phyloP scores from a whole-genome alignment of 2,113 vertebrate genomes.

The Peromyscus californicus region DNA sequence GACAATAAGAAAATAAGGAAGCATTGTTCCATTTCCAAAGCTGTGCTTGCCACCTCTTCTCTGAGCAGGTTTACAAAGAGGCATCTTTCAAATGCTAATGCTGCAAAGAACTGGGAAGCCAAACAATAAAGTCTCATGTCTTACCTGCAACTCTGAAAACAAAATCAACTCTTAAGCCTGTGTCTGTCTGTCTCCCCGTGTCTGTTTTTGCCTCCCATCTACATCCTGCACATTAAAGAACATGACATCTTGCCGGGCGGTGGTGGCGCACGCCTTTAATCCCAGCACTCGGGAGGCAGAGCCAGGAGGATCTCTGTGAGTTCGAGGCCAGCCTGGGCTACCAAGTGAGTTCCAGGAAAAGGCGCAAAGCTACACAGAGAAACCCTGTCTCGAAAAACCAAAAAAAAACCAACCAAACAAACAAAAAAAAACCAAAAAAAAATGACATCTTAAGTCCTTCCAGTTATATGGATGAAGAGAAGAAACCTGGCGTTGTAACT shows the following conservation, averaged over 20 bases:
- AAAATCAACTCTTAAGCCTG: conserved; percentile 49
- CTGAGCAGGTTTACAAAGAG: background rate
- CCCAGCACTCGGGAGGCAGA: no score
- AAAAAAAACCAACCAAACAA: no score
- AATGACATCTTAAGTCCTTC: conserved; percentile 21
- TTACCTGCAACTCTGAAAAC: conserved; percentile 10
- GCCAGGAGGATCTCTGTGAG: no score
- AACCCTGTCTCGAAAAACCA: no score
- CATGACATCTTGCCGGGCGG: conserved; percentile 9
- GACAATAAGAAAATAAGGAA: background rate
- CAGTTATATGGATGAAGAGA: background rate
- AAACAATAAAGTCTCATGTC: background rate
- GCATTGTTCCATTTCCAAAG: background rate
- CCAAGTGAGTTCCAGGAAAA: no score
- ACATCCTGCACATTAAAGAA: conserved; percentile 1
- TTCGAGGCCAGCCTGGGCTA: no score
- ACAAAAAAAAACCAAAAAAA: no score
- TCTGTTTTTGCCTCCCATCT: background rate
- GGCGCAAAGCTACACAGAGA: no score
- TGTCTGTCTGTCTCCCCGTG: background rate
- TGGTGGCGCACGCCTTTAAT: no score
- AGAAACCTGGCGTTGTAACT: conserved; percentile 18
- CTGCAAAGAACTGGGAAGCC: conserved; percentile 6
- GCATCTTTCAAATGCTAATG: background rate
- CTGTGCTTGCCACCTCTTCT: background rate